Conservation (phyloP, 2,888 invertebrate species). For the Melinopterus prodromus region DNA sequence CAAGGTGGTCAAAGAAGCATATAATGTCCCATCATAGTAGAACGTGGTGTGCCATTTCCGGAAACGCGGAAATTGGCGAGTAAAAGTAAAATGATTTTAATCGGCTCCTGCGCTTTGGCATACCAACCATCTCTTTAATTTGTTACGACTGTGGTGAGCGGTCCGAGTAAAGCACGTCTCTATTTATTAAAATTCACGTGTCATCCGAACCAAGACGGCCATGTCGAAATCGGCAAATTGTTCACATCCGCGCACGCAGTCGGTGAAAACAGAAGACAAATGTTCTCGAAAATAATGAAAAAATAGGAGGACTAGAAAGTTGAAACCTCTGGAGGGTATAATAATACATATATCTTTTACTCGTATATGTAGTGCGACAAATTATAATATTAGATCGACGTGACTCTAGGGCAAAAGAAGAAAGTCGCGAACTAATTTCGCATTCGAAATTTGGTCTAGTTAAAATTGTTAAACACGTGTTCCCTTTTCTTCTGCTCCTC, state of each 20-base stretch:
- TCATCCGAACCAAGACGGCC: neutral
- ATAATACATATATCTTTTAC: neutral
- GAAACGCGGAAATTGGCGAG: neutral
- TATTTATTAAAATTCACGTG: neutral
- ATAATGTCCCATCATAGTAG: neutral
- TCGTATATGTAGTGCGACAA: neutral
- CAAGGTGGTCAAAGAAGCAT: neutral
- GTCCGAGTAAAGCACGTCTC: neutral
- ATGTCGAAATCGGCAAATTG: conserved; percentile 4
- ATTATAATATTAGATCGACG: conserved; percentile 4
- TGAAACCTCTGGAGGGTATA: conserved; percentile 4
- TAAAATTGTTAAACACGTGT: neutral
- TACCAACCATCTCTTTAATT: neutral
- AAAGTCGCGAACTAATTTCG: neutral
- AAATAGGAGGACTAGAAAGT: neutral
- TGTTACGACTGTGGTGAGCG: neutral
- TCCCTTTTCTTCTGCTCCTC: neutral
- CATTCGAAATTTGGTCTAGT: neutral
- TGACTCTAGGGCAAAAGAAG: conserved; percentile 4
- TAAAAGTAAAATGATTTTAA: neutral
- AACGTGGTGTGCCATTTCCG: neutral
- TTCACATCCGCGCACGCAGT: neutral
- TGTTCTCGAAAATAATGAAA: neutral
- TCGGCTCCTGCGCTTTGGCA: neutral
- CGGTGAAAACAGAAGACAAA: neutral